Conservation (phyloP, 2,797 vertebrate genomes). For the Octomys mimax region DNA sequence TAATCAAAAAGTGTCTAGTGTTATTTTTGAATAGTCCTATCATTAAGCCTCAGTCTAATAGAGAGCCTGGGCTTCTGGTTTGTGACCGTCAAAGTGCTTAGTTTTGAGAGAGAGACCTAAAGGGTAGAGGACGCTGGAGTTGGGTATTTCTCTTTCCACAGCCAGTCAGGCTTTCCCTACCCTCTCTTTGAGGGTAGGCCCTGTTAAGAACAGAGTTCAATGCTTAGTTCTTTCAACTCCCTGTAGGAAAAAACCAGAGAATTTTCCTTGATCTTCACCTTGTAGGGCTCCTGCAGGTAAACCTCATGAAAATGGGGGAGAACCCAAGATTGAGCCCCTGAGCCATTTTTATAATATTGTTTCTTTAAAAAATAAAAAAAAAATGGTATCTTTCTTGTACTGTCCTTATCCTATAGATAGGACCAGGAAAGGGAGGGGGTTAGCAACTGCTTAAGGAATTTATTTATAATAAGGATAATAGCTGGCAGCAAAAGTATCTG, state of each 20-base stretch:
- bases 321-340: background rate
- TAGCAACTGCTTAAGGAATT: constrained; percentile 25
- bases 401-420: background rate
- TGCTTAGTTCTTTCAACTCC: background rate
- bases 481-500: background rate
- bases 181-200: background rate
- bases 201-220: background rate
- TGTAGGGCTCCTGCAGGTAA: background rate
- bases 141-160: background rate
- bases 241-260: background rate
- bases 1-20: constrained; percentile 23
- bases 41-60: background rate
- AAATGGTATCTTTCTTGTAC: background rate
- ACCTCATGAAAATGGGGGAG: background rate
- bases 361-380: constrained; percentile 50
- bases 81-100: background rate
- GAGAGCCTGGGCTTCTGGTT: background rate
- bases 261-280: background rate
- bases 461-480: constrained; percentile 4
- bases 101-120: background rate
- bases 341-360: background rate
- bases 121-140: background rate
- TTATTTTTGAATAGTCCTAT: constrained; percentile 5
- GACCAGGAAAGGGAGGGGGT: background rate
- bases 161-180: background rate